Evolutionary conservation across 1,140 invertebrate species (phyloP).

Genomic region (Zaprionus gabonicus): DNA sequence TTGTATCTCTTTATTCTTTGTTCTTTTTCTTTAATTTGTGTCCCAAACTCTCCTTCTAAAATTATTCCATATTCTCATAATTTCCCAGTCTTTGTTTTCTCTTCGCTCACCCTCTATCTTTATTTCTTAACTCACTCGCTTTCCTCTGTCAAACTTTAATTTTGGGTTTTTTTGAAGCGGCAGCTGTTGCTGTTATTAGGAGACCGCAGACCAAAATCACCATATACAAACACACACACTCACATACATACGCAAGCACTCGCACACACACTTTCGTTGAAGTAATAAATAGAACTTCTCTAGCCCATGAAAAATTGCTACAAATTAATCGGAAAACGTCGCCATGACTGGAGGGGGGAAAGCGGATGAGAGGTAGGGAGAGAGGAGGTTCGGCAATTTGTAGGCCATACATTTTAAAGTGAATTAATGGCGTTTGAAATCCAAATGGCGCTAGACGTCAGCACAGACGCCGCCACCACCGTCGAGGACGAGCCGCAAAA

Average conservation of each 20-base stretch:
- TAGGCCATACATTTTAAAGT: slow-evolving; percentile 77
- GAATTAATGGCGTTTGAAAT: slow-evolving; percentile 77
- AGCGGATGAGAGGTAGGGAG: neutral
- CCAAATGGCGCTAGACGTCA: slow-evolving; percentile 67
- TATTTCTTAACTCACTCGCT: neutral
- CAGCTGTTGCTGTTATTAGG: slow-evolving; percentile 39
- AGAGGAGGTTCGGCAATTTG: slow-evolving; percentile 43
- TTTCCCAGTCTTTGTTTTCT: neutral
- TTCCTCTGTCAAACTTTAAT: slow-evolving; percentile 5
- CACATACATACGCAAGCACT: slow-evolving; percentile 3
- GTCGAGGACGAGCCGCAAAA: slow-evolving; percentile 24
- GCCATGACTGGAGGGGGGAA: neutral
- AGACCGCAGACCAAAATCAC: slow-evolving; percentile 23
- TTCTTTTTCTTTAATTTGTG: no score
- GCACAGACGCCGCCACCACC: slow-evolving; percentile 9
- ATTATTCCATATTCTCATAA: neutral
- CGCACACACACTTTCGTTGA: slow-evolving; percentile 31
- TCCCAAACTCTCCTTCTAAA: neutral
- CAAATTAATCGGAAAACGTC: slow-evolving; percentile 45
- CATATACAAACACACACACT: slow-evolving; percentile 22
- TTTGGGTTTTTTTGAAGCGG: neutral
- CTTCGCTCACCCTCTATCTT: neutral
- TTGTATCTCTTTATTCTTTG: neutral
- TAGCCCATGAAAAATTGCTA: slow-evolving; percentile 44
- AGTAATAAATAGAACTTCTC: slow-evolving; percentile 48